phyloP scores from a whole-genome alignment of 2,888 invertebrate species.

The Chydorus sphaericus region DNA sequence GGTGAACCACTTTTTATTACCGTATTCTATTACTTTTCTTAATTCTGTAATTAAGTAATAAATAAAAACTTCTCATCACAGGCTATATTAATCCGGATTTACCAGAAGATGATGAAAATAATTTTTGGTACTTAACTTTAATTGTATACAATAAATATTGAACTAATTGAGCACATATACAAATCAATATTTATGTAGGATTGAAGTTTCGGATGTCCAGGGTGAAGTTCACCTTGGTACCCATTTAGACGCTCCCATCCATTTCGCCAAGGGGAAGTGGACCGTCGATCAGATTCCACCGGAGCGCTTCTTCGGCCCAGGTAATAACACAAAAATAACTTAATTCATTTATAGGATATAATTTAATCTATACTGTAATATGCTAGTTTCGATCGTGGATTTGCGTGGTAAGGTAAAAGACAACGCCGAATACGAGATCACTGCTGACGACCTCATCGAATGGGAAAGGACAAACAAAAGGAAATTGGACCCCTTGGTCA shows the following conservation, averaged over 20 bases:
- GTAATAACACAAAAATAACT: conserved; percentile 18
- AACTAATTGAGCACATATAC: background rate
- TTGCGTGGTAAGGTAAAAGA: conserved; percentile 24
- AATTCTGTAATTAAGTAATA: no score
- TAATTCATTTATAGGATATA: no score
- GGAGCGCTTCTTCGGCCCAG: conserved; percentile 29
- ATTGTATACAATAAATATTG: background rate
- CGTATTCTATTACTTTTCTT: no score
- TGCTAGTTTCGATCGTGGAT: conserved; percentile 12
- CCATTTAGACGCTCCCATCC: conserved; percentile 46
- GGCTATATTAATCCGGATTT: background rate
- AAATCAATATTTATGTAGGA: conserved; percentile 25
- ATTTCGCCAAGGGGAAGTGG: conserved; percentile 35
- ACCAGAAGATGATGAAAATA: background rate
- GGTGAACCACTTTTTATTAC: background rate
- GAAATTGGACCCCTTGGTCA: background rate
- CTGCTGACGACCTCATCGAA: conserved; percentile 17
- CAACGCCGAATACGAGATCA: conserved; percentile 16
- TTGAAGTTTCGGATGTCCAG: conserved; percentile 37
- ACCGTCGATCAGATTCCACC: conserved; percentile 38
- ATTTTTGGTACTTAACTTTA: background rate
- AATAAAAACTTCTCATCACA: background rate
- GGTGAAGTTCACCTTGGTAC: conserved; percentile 46
- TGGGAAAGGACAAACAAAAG: background rate
- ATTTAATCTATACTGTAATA: no score